Conservation (phyloP, 2,797 vertebrate genomes). For the Lagodon rhomboides region DNA sequence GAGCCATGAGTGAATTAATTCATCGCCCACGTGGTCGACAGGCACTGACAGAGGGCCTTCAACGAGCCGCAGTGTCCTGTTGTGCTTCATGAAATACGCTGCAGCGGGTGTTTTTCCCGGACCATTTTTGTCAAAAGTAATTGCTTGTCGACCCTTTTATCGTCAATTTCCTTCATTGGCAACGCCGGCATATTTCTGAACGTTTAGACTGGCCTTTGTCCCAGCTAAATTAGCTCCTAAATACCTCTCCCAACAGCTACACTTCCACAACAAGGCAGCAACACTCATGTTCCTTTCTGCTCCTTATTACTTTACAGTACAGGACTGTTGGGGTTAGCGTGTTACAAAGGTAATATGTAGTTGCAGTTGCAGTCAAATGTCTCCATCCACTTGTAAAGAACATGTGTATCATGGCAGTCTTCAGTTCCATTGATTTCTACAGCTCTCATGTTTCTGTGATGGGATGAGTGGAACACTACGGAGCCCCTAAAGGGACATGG, state of each 20-base stretch:
- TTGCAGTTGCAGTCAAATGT: no score
- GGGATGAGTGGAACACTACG: no score
- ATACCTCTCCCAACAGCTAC: constrained; percentile 3
- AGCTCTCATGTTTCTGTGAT: no score
- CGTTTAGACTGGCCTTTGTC: constrained; percentile 37
- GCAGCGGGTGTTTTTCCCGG: neutral
- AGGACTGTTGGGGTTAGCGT: no score
- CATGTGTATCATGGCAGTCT: no score
- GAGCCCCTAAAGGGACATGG: no score
- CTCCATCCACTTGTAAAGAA: no score
- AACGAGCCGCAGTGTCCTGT: constrained; percentile 17
- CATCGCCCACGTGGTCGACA: constrained; percentile 32
- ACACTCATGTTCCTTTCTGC: neutral
- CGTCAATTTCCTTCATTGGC: constrained; percentile 16
- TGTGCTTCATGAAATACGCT: constrained; percentile 20
- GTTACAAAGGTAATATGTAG: no score
- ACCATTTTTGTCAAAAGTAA: constrained; percentile 2
- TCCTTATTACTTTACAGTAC: neutral
- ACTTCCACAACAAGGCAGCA: constrained; percentile 1
- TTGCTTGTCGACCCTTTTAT: constrained; percentile 7
- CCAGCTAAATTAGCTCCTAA: constrained; percentile 13
- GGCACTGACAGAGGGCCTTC: constrained; percentile 1
- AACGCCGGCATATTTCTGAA: neutral
- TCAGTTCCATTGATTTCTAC: no score
- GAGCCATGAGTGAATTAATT: constrained; percentile 37